Base-by-base conservation (phyloP, 2,113 vertebrate genomes). In the Microtus oregoni region DNA sequence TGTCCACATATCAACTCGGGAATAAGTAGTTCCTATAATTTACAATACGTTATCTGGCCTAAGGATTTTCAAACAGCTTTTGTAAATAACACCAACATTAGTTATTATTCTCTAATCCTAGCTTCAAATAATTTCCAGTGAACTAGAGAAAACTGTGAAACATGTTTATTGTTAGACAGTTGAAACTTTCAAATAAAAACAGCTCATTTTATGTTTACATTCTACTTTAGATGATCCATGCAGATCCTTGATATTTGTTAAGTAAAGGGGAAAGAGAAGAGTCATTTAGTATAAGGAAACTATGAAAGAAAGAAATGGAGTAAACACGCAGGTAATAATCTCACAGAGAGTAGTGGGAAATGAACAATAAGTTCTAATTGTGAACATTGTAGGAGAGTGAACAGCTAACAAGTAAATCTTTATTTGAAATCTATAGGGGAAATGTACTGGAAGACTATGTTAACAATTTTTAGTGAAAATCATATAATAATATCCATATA, bases 391-490 rank as follows among this genome's bases (percentile, higher is more conserved):
- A 52, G 8, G 26, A 72, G 2, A 20, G 0, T 75, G 35, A 32
- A 4, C 4, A 61, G 28, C 44, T 1, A 67, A 2, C 61, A 94
- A 14, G 4, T 20, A 89, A 2, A 47, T 94, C 4, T 79, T 72
- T 72, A 63, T 85, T 75, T 92, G 55, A 92, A 19, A 61, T 78
- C 32, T 91, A 90, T 90, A 61, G 8, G 12, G 41, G 38, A 19
- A 41, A 5, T 68, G 1, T 50, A 38, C 8, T 75, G 4, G 38
- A 82, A 44, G 28, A 77, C 24, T 6, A 61, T 26, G 24, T 83
- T 70, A 24, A 52, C 12, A 50, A 68, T 70, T 85, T 88, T 94
- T 7, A 97, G 1, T 76, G 15, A 92, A 93, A 93, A 94, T 94
- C 20, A 72, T 28, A 52, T 93, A 32, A 89, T 5, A 82, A 11